A percentile compares a stretch with the other conserved stretches of the same genome.
Evolutionary conservation across 1,140 invertebrate species (phyloP).

Genomic region (Drosophila tani): DNA sequence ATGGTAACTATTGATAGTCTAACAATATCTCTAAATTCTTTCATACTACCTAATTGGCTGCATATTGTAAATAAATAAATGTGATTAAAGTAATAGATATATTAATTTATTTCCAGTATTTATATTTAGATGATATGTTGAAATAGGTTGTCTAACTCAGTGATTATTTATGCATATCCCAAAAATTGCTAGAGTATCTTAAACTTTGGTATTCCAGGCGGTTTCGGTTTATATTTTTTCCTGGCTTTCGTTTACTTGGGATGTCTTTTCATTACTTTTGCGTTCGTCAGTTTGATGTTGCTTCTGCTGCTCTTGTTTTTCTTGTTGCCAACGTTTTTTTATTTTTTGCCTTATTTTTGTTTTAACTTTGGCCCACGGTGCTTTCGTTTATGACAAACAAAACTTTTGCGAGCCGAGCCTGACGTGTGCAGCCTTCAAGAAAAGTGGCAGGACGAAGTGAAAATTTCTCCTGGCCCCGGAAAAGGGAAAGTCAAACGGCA

Average conservation of each 20-base stretch:
- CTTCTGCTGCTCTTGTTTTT: slow-evolving; percentile 43
- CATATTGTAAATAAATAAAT: too few species aligned
- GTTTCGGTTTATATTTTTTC: slow-evolving; percentile 13
- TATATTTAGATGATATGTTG: background rate
- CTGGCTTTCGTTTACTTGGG: slow-evolving; percentile 40
- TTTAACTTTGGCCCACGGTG: slow-evolving; percentile 44
- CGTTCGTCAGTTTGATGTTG: slow-evolving; percentile 51
- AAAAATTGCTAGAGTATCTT: slow-evolving; percentile 18
- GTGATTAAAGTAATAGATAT: too few species aligned
- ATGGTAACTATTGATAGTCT: too few species aligned
- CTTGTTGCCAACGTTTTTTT: background rate
- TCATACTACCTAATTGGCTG: too few species aligned
- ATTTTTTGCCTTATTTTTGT: slow-evolving; percentile 31
- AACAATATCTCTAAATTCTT: too few species aligned
- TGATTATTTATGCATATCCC: background rate
- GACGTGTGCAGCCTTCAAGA: slow-evolving; percentile 72
- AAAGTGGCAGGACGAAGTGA: slow-evolving; percentile 71
- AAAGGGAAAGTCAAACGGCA: slow-evolving; percentile 79
- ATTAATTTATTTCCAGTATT: background rate
- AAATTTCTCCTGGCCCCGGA: slow-evolving; percentile 47
- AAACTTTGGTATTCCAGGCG: slow-evolving; percentile 2
- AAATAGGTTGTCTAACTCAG: too few species aligned
- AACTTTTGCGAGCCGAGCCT: slow-evolving; percentile 61
- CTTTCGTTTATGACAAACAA: slow-evolving; percentile 77
- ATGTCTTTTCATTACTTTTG: slow-evolving; percentile 75